Percentiles rank a stretch among this genome's conserved stretches.
Evolutionary conservation across 2,113 vertebrate genomes (phyloP).

Genomic region (Penelope pileata): DNA sequence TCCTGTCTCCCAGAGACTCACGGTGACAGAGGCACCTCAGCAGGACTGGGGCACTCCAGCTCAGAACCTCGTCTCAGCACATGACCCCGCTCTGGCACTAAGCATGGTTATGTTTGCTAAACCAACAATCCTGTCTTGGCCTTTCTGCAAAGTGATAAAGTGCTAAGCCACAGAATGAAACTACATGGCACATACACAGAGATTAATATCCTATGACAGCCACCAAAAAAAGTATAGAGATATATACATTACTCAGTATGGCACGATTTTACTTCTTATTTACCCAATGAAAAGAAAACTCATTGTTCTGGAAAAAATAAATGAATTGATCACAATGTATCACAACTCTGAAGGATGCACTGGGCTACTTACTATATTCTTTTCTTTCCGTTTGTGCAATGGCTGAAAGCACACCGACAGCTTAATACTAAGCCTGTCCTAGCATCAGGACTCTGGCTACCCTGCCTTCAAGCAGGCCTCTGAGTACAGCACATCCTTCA

Average conservation of each 20-base stretch:
- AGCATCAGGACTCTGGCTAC: neutral
- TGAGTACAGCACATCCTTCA: neutral
- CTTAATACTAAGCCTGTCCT: neutral
- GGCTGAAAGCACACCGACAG: neutral
- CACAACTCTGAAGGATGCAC: neutral
- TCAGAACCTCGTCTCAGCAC: neutral
- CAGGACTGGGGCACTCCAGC: neutral
- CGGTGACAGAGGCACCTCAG: neutral
- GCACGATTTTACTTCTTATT: too few relatives aligned
- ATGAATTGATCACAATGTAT: neutral
- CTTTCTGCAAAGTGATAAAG: neutral
- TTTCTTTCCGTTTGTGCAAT: neutral
- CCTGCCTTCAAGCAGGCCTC: neutral
- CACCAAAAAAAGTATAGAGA: neutral
- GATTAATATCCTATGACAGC: neutral
- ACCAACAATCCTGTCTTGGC: neutral
- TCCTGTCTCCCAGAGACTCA: neutral
- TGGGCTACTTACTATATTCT: neutral
- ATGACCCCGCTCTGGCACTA: neutral
- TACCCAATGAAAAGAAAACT: too few relatives aligned
- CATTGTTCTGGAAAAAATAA: too few relatives aligned
- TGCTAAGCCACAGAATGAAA: neutral
- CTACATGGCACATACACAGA: neutral
- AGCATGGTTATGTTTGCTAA: neutral
- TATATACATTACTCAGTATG: accelerated